Evolutionary conservation across 1,140 invertebrate species (phyloP).

Genomic region (Brachionus sp.): DNA sequence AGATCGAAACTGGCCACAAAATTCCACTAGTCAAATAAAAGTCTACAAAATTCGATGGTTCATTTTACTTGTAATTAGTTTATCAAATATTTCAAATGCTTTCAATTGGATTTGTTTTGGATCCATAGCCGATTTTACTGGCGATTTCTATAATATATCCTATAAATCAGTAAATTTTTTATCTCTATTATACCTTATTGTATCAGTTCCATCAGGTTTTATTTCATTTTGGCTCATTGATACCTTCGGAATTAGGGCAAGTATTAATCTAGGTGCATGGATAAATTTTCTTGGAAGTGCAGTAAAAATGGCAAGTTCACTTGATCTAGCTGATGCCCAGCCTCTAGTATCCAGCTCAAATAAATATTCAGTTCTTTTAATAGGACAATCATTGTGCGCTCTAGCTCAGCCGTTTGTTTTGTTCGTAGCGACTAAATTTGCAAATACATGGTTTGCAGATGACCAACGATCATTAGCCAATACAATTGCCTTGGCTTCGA

Average conservation of each 20-base stretch:
- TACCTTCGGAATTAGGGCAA: slow-evolving; percentile 57
- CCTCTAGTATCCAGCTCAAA: slow-evolving; percentile 16
- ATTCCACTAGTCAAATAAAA: slow-evolving; percentile 48
- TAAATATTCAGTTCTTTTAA: slow-evolving; percentile 50
- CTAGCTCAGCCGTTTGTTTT: slow-evolving; percentile 60
- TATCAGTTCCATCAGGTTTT: slow-evolving; percentile 60
- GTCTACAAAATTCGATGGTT: slow-evolving; percentile 59
- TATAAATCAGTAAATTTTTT: slow-evolving; percentile 57
- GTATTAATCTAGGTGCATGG: slow-evolving; percentile 59
- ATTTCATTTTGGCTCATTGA: slow-evolving; percentile 61
- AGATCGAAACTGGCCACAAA: not conserved
- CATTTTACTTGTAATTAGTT: slow-evolving; percentile 54
- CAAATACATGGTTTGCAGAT: slow-evolving; percentile 60
- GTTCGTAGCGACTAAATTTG: slow-evolving; percentile 61
- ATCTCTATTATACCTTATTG: slow-evolving; percentile 60
- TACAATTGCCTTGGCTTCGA: slow-evolving; percentile 54
- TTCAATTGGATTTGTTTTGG: slow-evolving; percentile 63
- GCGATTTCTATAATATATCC: slow-evolving; percentile 55
- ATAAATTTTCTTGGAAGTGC: slow-evolving; percentile 59
- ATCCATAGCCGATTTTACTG: slow-evolving; percentile 59
- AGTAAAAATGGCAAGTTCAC: slow-evolving; percentile 56
- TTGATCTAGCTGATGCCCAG: slow-evolving; percentile 48
- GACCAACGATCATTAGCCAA: slow-evolving; percentile 59
- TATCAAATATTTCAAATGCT: slow-evolving; percentile 61
- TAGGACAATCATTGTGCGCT: slow-evolving; percentile 58